Conservation (phyloP, 2,797 vertebrate genomes). For the Gorsachius magnificus region DNA sequence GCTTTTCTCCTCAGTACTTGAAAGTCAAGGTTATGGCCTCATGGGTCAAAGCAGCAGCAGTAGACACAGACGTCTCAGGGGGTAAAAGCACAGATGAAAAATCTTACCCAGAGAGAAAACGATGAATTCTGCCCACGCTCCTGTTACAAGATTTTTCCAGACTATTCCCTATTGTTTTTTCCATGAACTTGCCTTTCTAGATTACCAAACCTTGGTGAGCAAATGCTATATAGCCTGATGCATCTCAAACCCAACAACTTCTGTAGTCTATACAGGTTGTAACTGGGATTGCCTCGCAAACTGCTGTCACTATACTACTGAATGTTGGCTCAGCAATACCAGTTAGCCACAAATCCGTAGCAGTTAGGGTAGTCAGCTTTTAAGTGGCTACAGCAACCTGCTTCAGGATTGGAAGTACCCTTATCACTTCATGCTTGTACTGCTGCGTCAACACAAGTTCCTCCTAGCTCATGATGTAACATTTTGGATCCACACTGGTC, state of each 20-base stretch:
- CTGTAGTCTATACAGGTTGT: not conserved
- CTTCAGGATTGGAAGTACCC: not conserved
- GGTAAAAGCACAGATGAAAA: not conserved
- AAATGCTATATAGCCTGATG: not conserved
- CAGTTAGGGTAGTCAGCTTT: not conserved
- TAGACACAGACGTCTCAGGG: not conserved
- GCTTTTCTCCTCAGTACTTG: not conserved
- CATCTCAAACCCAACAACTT: not conserved
- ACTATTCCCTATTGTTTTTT: not conserved
- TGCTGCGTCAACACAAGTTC: not conserved
- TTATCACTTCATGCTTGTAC: not conserved
- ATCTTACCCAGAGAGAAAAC: not conserved
- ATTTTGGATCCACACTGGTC: not conserved
- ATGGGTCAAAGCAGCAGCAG: not conserved
- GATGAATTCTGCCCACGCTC: not conserved
- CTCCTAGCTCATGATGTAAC: not conserved
- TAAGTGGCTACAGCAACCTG: not conserved
- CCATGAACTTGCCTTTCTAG: not conserved
- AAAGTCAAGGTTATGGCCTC: not conserved
- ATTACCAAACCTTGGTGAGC: not conserved
- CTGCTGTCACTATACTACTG: not conserved
- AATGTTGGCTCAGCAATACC: not conserved
- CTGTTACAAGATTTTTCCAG: not conserved
- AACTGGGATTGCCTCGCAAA: not conserved
- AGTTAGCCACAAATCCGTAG: not conserved